Evolutionary conservation across 2,797 vertebrate species (phyloP).

Genomic region (Apogon talboti): DNA sequence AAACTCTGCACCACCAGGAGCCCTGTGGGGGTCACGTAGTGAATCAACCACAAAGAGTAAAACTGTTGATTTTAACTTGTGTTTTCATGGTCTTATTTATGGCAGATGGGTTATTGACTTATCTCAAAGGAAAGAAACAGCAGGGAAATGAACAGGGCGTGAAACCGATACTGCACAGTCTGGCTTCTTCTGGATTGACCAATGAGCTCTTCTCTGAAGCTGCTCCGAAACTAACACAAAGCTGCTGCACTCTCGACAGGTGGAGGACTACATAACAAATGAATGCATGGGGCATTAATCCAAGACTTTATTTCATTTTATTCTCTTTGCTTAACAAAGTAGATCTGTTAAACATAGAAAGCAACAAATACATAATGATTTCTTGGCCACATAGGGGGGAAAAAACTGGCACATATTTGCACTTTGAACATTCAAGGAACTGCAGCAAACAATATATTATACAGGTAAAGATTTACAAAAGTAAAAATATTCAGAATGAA

Average conservation of each 20-base stretch:
- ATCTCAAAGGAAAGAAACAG: background rate
- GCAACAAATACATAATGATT: background rate
- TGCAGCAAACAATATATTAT: background rate
- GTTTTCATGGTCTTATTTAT: background rate
- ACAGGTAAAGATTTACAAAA: background rate
- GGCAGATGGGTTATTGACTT: background rate
- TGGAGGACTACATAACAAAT: slow-evolving; percentile 9
- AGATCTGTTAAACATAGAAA: background rate
- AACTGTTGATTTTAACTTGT: too few species aligned
- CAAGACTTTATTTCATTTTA: background rate
- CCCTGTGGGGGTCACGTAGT: too few species aligned
- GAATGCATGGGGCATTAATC: background rate
- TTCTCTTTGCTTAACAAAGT: background rate
- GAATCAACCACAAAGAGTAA: too few species aligned
- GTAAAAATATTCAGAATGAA: background rate
- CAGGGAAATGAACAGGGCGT: slow-evolving; percentile 43
- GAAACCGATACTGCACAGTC: slow-evolving; percentile 68
- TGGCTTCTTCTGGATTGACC: slow-evolving; percentile 52
- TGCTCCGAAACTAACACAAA: slow-evolving; percentile 51
- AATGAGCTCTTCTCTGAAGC: slow-evolving; percentile 46
- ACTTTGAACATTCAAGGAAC: background rate
- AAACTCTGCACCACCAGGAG: too few species aligned
- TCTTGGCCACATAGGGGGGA: background rate
- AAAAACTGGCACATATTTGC: background rate
- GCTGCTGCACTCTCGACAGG: slow-evolving; percentile 17